These are phyloP conservation scores for Tachina lurida DNA, from an alignment of 2,888 invertebrate genomes.

Conservation along the genomic window DNA sequence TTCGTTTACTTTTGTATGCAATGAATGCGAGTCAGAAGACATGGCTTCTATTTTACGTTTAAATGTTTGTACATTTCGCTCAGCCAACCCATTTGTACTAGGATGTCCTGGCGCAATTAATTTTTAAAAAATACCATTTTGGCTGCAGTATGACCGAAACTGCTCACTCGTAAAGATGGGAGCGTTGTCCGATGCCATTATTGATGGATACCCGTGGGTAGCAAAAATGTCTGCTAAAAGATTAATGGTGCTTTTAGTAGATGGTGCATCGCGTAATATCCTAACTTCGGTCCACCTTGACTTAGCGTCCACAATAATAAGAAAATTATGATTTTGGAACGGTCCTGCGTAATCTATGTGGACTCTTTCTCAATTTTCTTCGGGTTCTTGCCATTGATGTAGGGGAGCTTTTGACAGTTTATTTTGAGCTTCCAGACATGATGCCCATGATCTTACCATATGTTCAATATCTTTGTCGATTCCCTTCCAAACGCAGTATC, in stretches of 20 bases:
- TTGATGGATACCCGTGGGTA: conserved; percentile 4
- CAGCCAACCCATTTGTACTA: conserved; percentile 12
- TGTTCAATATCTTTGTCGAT: conserved; percentile 12
- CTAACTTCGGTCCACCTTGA: neutral
- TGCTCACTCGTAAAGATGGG: conserved; percentile 9
- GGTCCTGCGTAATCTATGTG: conserved; percentile 9
- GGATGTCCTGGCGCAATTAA: conserved; percentile 48
- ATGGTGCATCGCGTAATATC: neutral
- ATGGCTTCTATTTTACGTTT: neutral
- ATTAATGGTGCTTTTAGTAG: conserved; percentile 6
- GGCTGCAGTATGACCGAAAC: neutral
- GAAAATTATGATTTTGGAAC: neutral
- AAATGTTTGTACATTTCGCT: neutral
- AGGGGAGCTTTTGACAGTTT: neutral
- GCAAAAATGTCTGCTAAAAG: neutral
- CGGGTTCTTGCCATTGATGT: neutral
- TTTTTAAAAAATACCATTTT: neutral
- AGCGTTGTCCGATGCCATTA: conserved; percentile 25
- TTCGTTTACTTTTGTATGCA: conserved; percentile 21
- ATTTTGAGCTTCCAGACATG: too few species aligned
- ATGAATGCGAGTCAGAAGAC: neutral
- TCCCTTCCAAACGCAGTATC: conserved; percentile 6
- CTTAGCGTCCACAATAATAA: neutral
- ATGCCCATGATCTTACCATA: conserved; percentile 4
- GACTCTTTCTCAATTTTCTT: conserved; percentile 6